Evolutionary conservation across 2,888 invertebrate genomes (phyloP).

Genomic region (Eledone cirrhosa): DNA sequence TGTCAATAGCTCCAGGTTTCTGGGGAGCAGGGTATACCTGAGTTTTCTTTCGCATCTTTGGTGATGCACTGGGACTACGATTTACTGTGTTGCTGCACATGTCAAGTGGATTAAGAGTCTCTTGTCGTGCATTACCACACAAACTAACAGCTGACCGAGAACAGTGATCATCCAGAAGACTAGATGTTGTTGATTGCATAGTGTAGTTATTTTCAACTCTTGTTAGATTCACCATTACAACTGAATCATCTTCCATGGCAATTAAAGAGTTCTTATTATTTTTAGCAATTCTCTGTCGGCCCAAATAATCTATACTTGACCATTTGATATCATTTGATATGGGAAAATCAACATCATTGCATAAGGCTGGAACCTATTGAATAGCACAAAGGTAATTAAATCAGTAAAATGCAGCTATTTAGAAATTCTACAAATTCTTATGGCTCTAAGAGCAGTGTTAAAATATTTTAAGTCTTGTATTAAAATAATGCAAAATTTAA

Average conservation of each 20-base stretch:
- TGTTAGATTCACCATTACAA: slow-evolving; percentile 51
- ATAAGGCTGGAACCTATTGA: background rate
- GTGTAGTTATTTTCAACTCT: slow-evolving; percentile 30
- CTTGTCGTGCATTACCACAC: slow-evolving; percentile 19
- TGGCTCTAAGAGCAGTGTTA: no score
- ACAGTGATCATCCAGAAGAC: slow-evolving; percentile 20
- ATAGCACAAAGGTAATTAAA: no score
- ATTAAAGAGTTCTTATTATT: slow-evolving; percentile 35
- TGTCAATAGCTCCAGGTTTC: slow-evolving; percentile 80
- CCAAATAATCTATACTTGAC: slow-evolving; percentile 8
- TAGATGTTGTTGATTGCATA: slow-evolving; percentile 22
- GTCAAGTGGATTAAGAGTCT: slow-evolving; percentile 41
- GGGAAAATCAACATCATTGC: slow-evolving; percentile 1
- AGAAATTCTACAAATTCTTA: no score
- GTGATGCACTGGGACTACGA: slow-evolving; percentile 55
- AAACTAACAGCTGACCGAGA: slow-evolving; percentile 32
- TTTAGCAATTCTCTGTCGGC: slow-evolving; percentile 35
- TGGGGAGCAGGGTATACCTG: slow-evolving; percentile 38
- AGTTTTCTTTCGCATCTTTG: slow-evolving; percentile 49
- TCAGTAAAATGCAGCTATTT: no score
- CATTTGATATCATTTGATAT: slow-evolving; percentile 19
- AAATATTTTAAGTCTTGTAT: no score
- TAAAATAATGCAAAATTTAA: no score
- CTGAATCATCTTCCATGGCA: slow-evolving; percentile 56
- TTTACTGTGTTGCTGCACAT: slow-evolving; percentile 34